Evolutionary conservation across 1,140 invertebrate species (phyloP), one percentile per base, ranked within the genome.

Genomic region (Chymomyza costata): DNA sequence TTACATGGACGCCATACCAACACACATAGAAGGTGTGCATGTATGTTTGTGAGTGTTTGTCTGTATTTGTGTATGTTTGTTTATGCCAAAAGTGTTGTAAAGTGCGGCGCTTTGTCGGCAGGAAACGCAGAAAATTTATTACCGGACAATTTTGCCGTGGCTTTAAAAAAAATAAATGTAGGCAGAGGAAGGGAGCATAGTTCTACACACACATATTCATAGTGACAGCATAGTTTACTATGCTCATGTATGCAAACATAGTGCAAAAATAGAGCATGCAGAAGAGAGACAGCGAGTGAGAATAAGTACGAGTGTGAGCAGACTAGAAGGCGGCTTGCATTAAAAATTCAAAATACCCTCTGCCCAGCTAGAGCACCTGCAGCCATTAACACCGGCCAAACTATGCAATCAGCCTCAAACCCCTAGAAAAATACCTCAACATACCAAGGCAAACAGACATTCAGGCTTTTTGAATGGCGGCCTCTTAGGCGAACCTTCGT

Each of bases 61-160:
- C 48, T 76, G 41, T 38, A n/a, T n/a, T 35, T 40, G 50, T 60
- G 57, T 60, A 80, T 78, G 71, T 76, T 76, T 76, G 71, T 80
- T 78, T 78, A 78, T 78, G 73, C 71, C 71, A 64, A 78, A 78
- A 78, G 71, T 78, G 71, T 80, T 78, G 71, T 78, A 80, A 80
- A 78, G 71, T 71, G 71, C 71, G 73, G 67, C 73, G 73, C 73
- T 78, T 78, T 78, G 73, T 78, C 73, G 73, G 73, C 73, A 78
- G 73, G 73, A 78, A 78, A 65, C 73, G 73, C 68, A 81, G 73
- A 80, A 78, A 78, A 78, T 78, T 78, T 78, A 78, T 78, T 78
- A 78, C 73, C 73, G 73, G 73, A 80, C 73, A 80, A 78, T 78
- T 78, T 80, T 81, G 67, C 71, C 58, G 45, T 32, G 66, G 62